Percentiles rank a stretch among this genome's conserved stretches.
phyloP scores from a whole-genome alignment of 2,113 vertebrate genomes.

The Bettongia penicillata region DNA sequence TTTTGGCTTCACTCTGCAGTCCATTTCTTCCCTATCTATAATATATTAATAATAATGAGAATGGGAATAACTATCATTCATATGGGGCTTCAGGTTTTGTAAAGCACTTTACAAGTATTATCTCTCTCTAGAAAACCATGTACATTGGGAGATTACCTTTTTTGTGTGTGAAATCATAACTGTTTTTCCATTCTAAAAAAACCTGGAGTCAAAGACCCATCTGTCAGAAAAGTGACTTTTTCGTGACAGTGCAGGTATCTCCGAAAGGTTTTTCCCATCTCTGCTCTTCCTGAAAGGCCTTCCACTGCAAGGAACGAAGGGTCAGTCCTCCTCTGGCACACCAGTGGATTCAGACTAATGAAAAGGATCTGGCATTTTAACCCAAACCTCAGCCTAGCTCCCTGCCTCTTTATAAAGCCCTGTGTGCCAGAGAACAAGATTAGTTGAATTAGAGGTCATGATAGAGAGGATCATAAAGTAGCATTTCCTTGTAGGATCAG shows the following conservation, averaged over 20 bases:
- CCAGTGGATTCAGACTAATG: neutral
- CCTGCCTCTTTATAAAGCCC: neutral
- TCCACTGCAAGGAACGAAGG: neutral
- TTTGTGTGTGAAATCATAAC: neutral
- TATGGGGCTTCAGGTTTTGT: conserved; percentile 7
- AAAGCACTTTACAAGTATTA: neutral
- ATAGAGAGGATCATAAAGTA: neutral
- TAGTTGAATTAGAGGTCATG: neutral
- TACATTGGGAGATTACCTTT: neutral
- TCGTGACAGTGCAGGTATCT: neutral
- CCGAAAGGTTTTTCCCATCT: neutral
- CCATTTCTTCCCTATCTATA: neutral
- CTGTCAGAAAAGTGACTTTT: neutral
- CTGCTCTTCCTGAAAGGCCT: neutral
- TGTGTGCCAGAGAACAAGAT: neutral
- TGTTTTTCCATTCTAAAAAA: neutral
- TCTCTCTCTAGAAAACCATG: neutral
- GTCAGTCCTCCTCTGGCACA: neutral
- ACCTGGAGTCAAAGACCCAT: neutral
- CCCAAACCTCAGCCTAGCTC: no score
- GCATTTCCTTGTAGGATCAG: neutral
- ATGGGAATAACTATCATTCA: neutral
- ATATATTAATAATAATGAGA: neutral
- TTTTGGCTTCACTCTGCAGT: neutral
- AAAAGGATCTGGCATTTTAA: neutral